phyloP scores from a whole-genome alignment of 1,140 invertebrate species.

The Panagrolaimus sp. region DNA sequence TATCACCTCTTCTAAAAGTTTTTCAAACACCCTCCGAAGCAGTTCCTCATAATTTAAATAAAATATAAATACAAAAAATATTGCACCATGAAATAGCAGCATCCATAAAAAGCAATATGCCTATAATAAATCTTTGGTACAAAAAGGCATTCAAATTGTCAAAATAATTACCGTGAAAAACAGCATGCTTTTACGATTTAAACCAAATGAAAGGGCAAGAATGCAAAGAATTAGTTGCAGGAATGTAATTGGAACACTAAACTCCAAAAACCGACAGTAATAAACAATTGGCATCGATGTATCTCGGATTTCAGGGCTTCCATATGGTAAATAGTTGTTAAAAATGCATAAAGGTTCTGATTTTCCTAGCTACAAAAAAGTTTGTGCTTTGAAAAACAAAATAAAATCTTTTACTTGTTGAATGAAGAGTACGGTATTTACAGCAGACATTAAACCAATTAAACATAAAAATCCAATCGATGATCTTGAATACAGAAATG shows the following conservation, averaged over 20 bases:
- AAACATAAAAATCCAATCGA: neutral
- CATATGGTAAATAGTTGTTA: conserved; percentile 7
- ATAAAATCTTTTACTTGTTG: neutral
- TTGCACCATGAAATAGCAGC: neutral
- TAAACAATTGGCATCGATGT: conserved; percentile 12
- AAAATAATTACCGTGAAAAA: neutral
- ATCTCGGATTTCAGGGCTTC: neutral
- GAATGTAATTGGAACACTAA: conserved; percentile 1
- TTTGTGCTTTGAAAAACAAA: too few species aligned
- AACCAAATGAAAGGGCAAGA: conserved; percentile 3
- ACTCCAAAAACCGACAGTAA: conserved; percentile 4
- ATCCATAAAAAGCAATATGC: conserved; percentile 10
- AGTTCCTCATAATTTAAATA: conserved; percentile 2
- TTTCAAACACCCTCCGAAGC: neutral
- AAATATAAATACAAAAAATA: neutral
- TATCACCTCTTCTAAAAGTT: neutral
- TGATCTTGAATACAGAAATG: neutral
- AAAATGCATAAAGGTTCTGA: conserved; percentile 1
- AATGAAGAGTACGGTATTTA: neutral
- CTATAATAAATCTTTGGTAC: neutral
- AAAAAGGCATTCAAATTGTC: neutral
- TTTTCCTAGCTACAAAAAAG: neutral
- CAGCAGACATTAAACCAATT: neutral
- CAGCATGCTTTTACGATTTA: conserved; percentile 6
- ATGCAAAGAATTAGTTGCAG: conserved; percentile 8